Conservation (phyloP, 2,113 vertebrate genomes). For the Vanacampus margaritifer region DNA sequence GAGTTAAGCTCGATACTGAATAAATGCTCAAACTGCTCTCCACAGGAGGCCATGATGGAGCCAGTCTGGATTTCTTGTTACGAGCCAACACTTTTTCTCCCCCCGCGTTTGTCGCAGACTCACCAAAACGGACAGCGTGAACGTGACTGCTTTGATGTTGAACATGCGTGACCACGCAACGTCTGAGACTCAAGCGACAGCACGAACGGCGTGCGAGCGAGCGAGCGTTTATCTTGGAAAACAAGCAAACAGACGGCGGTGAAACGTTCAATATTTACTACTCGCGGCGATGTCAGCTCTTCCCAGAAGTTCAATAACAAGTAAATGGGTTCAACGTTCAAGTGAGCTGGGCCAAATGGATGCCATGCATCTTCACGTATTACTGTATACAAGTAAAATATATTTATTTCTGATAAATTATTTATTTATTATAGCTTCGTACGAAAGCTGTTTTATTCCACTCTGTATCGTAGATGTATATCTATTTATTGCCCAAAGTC, state of each 20-base stretch:
- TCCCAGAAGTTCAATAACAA: conserved; percentile 33
- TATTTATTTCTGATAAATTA: conserved; percentile 84
- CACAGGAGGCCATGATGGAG: conserved; percentile 16
- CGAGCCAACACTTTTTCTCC: conserved; percentile 19
- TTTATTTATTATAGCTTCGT: conserved; percentile 81
- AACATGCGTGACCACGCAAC: conserved; percentile 7
- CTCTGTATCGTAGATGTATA: conserved; percentile 59
- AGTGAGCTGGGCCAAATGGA: conserved; percentile 71
- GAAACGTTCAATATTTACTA: conserved; percentile 11
- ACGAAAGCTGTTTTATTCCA: conserved; percentile 68
- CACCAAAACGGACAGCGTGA: conserved; percentile 16
- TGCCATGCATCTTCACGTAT: conserved; percentile 80
- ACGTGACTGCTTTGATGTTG: conserved; percentile 20
- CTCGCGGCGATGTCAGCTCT: conserved; percentile 26
- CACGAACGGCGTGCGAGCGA: conserved; percentile 10
- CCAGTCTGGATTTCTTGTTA: conserved; percentile 29
- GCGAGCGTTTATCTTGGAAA: conserved; percentile 22
- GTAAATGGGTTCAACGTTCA: conserved; percentile 54
- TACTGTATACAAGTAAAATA: conserved; percentile 75
- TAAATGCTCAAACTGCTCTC: not conserved
- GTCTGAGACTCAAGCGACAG: conserved; percentile 12
- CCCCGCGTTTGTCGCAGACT: not conserved
- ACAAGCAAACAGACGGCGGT: conserved; percentile 11
- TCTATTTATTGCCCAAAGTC: conserved; percentile 75
- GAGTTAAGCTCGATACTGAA: not conserved